Percentiles rank a stretch among this genome's conserved stretches.
Evolutionary conservation across 1,140 invertebrate species (phyloP).

Genomic region (Bombyx mori): DNA sequence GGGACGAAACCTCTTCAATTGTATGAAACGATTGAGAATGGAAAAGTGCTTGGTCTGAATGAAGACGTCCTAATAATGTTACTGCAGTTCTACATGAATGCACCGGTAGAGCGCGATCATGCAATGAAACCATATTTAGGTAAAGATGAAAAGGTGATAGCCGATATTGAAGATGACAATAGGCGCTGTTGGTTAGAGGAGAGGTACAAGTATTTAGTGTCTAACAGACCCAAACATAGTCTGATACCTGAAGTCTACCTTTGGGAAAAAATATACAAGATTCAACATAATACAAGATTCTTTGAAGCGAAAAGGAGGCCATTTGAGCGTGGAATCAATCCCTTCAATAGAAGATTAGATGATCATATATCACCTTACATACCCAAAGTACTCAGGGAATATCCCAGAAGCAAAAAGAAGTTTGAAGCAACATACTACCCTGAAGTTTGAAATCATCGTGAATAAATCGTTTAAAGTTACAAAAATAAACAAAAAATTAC

Average conservation of each 20-base stretch:
- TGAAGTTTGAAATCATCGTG: slow-evolving; percentile 22
- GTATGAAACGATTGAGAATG: slow-evolving; percentile 81
- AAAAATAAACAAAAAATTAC: too few species aligned
- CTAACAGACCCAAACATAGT: slow-evolving; percentile 75
- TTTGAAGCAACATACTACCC: slow-evolving; percentile 77
- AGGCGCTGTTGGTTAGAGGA: slow-evolving; percentile 78
- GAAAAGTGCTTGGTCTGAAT: slow-evolving; percentile 84
- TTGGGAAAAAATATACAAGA: slow-evolving; percentile 86
- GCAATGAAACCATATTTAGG: slow-evolving; percentile 83
- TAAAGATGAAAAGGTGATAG: slow-evolving; percentile 71
- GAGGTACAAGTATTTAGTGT: slow-evolving; percentile 77
- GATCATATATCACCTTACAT: slow-evolving; percentile 78
- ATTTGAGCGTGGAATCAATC: slow-evolving; percentile 76
- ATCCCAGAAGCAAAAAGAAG: slow-evolving; percentile 72
- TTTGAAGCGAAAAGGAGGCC: slow-evolving; percentile 77
- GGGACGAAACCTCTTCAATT: slow-evolving; percentile 79
- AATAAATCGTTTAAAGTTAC: too few species aligned
- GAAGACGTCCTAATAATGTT: slow-evolving; percentile 83
- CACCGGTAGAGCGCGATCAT: slow-evolving; percentile 74
- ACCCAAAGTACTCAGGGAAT: slow-evolving; percentile 73
- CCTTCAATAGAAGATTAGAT: slow-evolving; percentile 74
- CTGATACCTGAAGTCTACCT: slow-evolving; percentile 77
- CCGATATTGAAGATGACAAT: slow-evolving; percentile 78
- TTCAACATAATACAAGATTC: slow-evolving; percentile 75
- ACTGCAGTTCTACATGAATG: slow-evolving; percentile 82